Base-by-base conservation (phyloP, 2,113 vertebrate species). In the Hemiscyllium ocellatum region DNA sequence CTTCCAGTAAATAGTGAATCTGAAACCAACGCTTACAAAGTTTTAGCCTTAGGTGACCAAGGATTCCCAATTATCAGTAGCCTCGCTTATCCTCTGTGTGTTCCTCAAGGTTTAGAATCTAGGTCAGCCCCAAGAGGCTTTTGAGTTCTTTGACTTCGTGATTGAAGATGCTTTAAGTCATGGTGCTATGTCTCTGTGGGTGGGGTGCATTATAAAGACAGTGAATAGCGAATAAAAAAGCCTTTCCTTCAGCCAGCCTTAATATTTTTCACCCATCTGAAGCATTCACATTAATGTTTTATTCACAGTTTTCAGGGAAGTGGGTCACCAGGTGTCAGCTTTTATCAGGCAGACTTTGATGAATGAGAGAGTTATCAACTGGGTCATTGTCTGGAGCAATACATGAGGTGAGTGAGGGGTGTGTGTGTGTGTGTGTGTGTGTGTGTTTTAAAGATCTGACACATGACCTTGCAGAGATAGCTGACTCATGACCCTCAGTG, bases 281-380 rank as follows among this genome's bases (percentile, higher is more conserved):
- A 37, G 76, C 76, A 15, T 52, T 90, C 52, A 61, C 52, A 52
- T 90, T 90, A 90, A 90, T 90, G 26, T 90, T 61, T 90, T 61
- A 96, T 91, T 95, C 33, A 95, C 68, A 47, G 52, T 95, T 56
- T 96, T 90, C 96, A 96, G 96, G 96, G 12, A 96, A 22, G 50
- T 42, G 20, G 13, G 17, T 37, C 37, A n/a, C 96, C 95, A 72
- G 96, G 94, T 96, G 96, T 96, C 96, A 87, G 95, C 96, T 91
- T 96, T 76, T 96, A 96, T 97, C 95, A 69, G 7, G 95, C 80
- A 8, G 68, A 56, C 69, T 37, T 13, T 96, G 50, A 95, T 78
- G 87, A 0, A 96, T 95, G 95, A 94, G 20, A 69, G 91, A 95
- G 29, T 94, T 94, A 83, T 19, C 37, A 83, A 6, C 37, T 83